Base-by-base conservation (phyloP, 1,140 invertebrate genomes). In the Vanessa tameamea region DNA sequence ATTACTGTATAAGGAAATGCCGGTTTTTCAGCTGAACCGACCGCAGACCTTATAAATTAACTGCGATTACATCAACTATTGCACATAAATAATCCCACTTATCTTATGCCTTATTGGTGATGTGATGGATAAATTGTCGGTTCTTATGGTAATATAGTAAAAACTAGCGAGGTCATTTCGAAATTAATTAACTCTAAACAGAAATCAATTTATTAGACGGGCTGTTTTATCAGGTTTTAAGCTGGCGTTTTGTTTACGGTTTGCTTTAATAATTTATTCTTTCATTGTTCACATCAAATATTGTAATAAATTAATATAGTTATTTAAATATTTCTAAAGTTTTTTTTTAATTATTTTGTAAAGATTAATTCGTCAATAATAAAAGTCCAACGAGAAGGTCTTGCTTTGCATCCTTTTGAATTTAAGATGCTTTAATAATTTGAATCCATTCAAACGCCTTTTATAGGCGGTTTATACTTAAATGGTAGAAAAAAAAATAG, bases 31-130 rank as follows among this genome's bases (percentile, higher is more conserved):
- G 26, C 43, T 51, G 63, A 26, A 47, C 47, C 43, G 15, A 16
- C 43, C 47, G 66, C 72, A 48, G 70, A 65, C 75, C 68, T 48
- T 73, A 81, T 81, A 81, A 78, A 81, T 75, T 73, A 70, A 37
- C 79, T 47, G 47, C 72, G 76, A 78, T 80, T 78, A 78, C 72
- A 72, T 78, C 76, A 68, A 47, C 69, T 66, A 63, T 59, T 73
- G 59, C 70, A 76, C 69, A 77, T 77, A 77, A 78, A 78, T 78
- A 75, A 71, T 73, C 51, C 64, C 64, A 73, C 61, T 72, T 65
- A 65, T 61, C 50, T 37, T 64, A 53, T 55, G 9, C 69, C 69
- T 64, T 72, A 72, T 72, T 65, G 37, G 69, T 23, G 68, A 47
- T 37, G 53, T 59, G 68, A 70, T 51, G 59, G 68, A 70, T 70